Evolutionary conservation across 2,888 invertebrate species (phyloP).

Genomic region (Xanthorhoe spadicearia): DNA sequence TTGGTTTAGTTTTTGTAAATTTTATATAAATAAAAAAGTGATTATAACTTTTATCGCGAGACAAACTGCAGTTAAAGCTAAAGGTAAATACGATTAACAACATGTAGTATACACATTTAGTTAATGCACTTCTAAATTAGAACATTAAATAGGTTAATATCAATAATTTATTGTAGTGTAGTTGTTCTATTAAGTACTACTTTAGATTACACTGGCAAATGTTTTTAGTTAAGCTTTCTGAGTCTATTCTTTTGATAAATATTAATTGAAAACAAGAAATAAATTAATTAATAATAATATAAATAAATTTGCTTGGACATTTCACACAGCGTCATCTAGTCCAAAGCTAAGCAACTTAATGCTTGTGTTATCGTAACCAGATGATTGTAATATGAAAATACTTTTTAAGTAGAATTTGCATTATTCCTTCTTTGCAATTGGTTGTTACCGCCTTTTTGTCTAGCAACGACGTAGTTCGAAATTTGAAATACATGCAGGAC

Average conservation of each 20-base stretch:
- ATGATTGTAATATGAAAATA: too few species aligned
- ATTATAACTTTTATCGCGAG: conserved; percentile 5
- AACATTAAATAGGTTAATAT: not conserved
- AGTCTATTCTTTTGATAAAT: not conserved
- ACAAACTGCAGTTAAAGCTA: conserved; percentile 8
- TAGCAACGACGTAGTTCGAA: too few species aligned
- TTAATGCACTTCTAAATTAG: conserved; percentile 1
- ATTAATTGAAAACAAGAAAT: too few species aligned
- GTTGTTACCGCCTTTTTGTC: too few species aligned
- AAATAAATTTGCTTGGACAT: too few species aligned
- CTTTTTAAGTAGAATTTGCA: too few species aligned
- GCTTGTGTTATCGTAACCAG: too few species aligned
- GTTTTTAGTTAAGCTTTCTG: not conserved
- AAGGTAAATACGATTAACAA: conserved; percentile 5
- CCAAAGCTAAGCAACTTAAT: too few species aligned
- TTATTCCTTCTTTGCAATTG: too few species aligned
- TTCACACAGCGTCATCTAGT: too few species aligned
- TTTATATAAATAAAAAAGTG: not conserved
- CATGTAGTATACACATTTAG: not conserved
- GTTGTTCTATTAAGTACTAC: not conserved
- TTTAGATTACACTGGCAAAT: not conserved
- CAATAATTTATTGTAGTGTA: not conserved
- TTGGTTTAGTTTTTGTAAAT: conserved; percentile 10
- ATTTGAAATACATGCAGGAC: too few species aligned
- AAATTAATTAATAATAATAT: too few species aligned